A percentile compares a stretch with the other conserved stretches of the same genome.
Evolutionary conservation across 1,140 invertebrate species (phyloP).

Genomic region (Homarus americanus): DNA sequence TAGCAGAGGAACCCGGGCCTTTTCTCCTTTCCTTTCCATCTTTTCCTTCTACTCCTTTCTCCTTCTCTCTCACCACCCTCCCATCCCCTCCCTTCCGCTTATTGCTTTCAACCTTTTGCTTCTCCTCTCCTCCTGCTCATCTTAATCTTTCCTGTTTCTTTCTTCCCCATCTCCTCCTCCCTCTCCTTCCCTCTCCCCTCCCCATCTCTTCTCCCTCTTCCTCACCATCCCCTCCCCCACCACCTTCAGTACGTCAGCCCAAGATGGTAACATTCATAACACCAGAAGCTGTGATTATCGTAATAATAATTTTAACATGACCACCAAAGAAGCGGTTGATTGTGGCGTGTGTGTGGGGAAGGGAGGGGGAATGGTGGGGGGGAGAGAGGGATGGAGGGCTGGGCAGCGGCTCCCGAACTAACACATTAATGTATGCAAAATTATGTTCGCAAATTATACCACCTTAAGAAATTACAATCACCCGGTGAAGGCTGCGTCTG

Average conservation of each 20-base stretch:
- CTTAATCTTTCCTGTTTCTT: too few species aligned
- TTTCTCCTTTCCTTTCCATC: background rate
- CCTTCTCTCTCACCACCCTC: background rate
- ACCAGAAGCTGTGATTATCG: slow-evolving; percentile 49
- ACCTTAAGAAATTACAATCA: slow-evolving; percentile 52
- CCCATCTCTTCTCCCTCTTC: background rate
- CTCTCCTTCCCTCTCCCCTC: background rate
- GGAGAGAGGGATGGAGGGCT: background rate
- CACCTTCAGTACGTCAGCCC: slow-evolving; percentile 1
- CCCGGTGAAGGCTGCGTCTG: background rate
- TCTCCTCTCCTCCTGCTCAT: background rate
- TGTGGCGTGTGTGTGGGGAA: background rate
- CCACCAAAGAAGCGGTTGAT: slow-evolving; percentile 6
- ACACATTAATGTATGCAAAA: slow-evolving; percentile 56
- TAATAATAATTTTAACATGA: slow-evolving; percentile 8
- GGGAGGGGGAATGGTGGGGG: too few species aligned
- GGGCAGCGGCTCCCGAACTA: slow-evolving; percentile 15
- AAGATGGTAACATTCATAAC: slow-evolving; percentile 49
- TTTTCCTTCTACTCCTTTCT: background rate
- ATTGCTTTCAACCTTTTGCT: too few species aligned
- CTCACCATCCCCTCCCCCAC: background rate
- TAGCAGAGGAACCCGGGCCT: background rate
- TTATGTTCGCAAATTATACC: slow-evolving; percentile 57
- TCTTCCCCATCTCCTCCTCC: background rate
- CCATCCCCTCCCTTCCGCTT: background rate